Conservation (phyloP, 2,888 invertebrate species). For the Cephus pulcher region DNA sequence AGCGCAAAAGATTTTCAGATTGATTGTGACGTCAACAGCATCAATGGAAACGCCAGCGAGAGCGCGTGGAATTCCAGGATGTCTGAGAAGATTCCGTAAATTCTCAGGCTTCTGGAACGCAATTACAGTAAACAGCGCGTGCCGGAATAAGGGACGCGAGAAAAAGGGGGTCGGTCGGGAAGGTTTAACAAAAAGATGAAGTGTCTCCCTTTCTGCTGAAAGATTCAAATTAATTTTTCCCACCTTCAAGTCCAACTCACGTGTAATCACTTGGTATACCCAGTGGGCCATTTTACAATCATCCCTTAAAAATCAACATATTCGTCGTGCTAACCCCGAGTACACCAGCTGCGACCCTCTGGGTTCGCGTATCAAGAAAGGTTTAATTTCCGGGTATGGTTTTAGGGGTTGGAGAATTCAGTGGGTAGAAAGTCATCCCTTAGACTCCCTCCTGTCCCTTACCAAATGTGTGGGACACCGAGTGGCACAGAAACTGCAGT, state of each 20-base stretch:
- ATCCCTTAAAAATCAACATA: neutral
- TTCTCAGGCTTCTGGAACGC: neutral
- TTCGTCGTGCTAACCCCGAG: neutral
- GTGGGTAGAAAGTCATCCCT: neutral
- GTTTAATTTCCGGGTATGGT: constrained; percentile 40
- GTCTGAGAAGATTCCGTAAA: neutral
- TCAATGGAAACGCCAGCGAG: neutral
- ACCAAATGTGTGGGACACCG: neutral
- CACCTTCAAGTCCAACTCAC: neutral
- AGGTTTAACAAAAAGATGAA: neutral
- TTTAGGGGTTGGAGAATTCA: neutral
- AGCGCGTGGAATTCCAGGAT: neutral
- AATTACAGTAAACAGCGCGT: neutral
- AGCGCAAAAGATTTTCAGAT: neutral
- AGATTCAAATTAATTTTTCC: neutral
- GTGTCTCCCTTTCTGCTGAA: neutral
- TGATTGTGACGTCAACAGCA: neutral
- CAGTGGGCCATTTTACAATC: neutral
- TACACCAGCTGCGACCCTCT: neutral
- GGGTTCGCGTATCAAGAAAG: constrained; percentile 28
- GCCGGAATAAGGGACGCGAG: neutral
- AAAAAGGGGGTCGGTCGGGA: neutral
- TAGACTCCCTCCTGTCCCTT: neutral
- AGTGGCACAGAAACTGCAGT: constrained; percentile 1
- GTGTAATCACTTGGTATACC: neutral